Conservation (phyloP, 2,888 invertebrate species). For the Himalopsyche japonica region DNA sequence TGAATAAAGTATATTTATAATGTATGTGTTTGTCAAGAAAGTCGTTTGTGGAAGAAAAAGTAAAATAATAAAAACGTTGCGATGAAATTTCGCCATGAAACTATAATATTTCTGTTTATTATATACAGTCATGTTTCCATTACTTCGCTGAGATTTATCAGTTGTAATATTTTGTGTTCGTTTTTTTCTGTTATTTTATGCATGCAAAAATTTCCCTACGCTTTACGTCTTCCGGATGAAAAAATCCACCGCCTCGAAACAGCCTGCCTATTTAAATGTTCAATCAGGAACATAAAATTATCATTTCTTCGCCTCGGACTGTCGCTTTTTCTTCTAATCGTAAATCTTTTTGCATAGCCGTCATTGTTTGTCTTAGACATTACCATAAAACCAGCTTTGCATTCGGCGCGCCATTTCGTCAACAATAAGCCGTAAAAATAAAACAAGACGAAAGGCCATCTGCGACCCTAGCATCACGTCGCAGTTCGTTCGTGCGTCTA, state of each 20-base stretch:
- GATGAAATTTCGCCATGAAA: not conserved
- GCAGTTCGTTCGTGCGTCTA: not conserved
- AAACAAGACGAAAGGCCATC: conserved; percentile 22
- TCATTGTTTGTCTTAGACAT: conserved; percentile 23
- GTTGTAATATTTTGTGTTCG: not conserved
- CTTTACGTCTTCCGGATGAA: not conserved
- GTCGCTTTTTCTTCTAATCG: not conserved
- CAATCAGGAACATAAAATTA: not conserved
- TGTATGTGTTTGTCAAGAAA: too few relatives aligned
- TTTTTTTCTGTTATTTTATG: not conserved
- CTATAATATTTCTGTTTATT: not conserved
- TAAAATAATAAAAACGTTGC: too few relatives aligned
- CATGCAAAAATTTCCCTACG: not conserved
- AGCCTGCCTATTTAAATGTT: not conserved
- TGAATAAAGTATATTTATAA: too few relatives aligned
- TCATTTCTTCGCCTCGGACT: not conserved
- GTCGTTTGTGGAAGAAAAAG: too few relatives aligned
- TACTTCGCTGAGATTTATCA: not conserved
- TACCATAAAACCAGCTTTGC: conserved; percentile 22
- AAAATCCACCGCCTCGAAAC: not conserved
- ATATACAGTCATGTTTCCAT: not conserved
- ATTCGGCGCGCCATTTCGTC: conserved; percentile 26
- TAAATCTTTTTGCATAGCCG: conserved; percentile 20
- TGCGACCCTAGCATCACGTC: conserved; percentile 5
- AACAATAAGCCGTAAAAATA: conserved; percentile 28